Conservation (phyloP, 2,797 vertebrate genomes). For the Nannoperca obscura region DNA sequence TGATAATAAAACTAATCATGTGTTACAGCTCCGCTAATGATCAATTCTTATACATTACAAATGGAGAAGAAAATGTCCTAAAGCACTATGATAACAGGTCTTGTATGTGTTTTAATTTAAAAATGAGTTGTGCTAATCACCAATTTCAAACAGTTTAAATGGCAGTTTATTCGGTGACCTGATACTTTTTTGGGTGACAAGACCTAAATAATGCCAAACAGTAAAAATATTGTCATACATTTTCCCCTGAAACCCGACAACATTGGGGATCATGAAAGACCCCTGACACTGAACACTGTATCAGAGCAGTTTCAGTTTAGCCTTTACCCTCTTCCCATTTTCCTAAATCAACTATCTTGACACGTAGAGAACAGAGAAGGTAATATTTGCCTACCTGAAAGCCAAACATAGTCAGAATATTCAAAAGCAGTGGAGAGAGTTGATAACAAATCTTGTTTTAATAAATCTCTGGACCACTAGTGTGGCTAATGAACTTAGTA, state of each 20-base stretch:
- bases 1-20: not conserved
- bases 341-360: not conserved
- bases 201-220: not conserved
- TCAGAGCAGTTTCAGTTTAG: conserved; percentile 23
- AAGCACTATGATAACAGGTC: not conserved
- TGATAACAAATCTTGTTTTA: conserved; percentile 81
- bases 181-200: not conserved
- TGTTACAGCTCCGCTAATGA: not conserved
- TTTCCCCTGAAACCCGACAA: not conserved
- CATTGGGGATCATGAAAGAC: not conserved
- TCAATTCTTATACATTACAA: not conserved
- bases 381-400: conserved; percentile 13
- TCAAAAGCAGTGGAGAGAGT: conserved; percentile 61
- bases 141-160: not conserved
- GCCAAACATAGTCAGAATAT: conserved; percentile 49
- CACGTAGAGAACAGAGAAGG: not conserved
- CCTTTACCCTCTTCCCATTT: not conserved
- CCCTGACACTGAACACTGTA: not conserved
- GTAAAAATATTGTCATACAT: not conserved
- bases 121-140: not conserved
- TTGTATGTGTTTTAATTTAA: not conserved
- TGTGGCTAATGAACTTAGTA: conserved; percentile 88
- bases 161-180: not conserved
- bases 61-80: accelerated
- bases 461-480: conserved; percentile 81